Percentiles rank a stretch among this genome's conserved stretches.
Evolutionary conservation across 2,113 vertebrate genomes (phyloP).

Genomic region (Indicator indicator): DNA sequence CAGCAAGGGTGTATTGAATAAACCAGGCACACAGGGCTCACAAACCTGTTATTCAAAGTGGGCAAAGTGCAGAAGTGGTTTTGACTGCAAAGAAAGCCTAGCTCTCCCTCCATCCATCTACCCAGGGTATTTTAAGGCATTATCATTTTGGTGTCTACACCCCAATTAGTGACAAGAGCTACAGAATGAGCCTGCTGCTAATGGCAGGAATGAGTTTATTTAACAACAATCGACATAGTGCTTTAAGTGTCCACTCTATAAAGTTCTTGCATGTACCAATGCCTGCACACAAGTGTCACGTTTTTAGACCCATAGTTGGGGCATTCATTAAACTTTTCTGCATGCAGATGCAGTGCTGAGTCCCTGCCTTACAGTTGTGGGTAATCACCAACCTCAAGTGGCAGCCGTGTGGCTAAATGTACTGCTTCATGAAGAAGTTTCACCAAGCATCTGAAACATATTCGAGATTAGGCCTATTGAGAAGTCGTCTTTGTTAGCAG

Average conservation of each 20-base stretch:
- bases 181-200: background rate
- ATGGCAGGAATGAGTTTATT: background rate
- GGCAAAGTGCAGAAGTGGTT: background rate
- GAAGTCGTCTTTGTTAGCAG: constrained; percentile 5
- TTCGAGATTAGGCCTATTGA: background rate
- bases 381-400: background rate
- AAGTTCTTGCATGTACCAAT: background rate
- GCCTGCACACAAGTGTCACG: background rate
- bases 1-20: background rate
- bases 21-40: background rate
- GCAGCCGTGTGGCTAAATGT: background rate
- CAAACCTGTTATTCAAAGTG: background rate
- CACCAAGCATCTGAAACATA: background rate
- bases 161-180: background rate
- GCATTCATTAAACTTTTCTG: background rate
- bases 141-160: background rate
- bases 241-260: background rate
- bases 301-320: background rate
- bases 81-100: background rate
- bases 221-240: background rate
- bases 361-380: background rate
- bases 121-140: background rate
- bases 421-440: constrained; percentile 3
- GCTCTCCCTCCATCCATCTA: background rate
- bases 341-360: background rate